These are phyloP conservation scores for Aegithalos caudatus DNA, from an alignment of 2,113 vertebrate genomes.

Conservation along the genomic window DNA sequence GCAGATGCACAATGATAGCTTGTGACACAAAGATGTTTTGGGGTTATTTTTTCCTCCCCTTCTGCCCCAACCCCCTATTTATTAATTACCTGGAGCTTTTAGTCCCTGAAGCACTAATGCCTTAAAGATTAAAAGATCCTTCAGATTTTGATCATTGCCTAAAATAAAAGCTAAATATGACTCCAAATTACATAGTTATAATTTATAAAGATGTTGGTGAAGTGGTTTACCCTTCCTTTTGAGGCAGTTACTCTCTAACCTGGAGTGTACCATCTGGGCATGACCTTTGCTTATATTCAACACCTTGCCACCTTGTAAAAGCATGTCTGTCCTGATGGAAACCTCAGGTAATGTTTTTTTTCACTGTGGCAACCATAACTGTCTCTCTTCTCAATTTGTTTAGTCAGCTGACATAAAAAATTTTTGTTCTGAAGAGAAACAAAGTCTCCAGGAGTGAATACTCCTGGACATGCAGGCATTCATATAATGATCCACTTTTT, in stretches of 20 bases:
- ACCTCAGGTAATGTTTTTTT: neutral
- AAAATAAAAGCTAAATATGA: constrained; percentile 56
- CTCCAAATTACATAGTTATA: neutral
- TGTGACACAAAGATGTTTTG: constrained; percentile 39
- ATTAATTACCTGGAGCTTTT: constrained; percentile 66
- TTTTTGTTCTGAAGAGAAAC: neutral
- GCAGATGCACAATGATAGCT: constrained; percentile 43
- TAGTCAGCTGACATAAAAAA: neutral
- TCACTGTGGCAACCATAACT: neutral
- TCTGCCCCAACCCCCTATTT: neutral
- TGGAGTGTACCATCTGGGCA: neutral
- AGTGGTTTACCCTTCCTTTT: constrained; percentile 19
- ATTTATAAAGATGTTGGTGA: constrained; percentile 21
- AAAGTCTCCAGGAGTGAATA: neutral
- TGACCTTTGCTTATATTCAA: neutral
- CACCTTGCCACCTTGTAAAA: neutral
- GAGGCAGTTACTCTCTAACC: neutral
- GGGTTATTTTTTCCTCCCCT: neutral
- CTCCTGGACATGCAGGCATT: neutral
- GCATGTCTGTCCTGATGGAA: neutral
- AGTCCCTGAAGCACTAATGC: constrained; percentile 76
- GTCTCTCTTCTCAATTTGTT: neutral
- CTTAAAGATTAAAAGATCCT: constrained; percentile 76
- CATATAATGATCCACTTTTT: neutral
- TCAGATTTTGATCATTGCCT: constrained; percentile 65